Percentiles rank a stretch among this genome's conserved stretches.
Conservation (phyloP, 1,140 invertebrate species). For the Drosophila insularis region DNA sequence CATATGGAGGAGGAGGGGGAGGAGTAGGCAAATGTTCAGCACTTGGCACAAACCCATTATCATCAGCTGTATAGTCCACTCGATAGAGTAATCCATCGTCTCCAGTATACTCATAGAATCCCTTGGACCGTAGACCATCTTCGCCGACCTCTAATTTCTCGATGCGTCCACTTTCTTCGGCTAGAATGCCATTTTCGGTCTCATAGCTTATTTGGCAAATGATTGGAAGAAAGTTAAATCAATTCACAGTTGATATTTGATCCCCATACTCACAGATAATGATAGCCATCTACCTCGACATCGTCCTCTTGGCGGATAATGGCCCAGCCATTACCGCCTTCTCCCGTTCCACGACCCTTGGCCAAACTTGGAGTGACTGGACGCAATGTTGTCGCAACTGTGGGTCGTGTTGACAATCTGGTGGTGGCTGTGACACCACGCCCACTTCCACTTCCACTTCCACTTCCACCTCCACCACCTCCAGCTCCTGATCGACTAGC, state of each 20-base stretch:
- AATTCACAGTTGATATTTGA: too few relatives aligned
- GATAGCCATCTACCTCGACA: conserved; percentile 74
- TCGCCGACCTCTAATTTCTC: conserved; percentile 81
- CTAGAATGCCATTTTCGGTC: conserved; percentile 85
- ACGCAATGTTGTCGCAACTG: conserved; percentile 5
- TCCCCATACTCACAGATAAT: conserved; percentile 68
- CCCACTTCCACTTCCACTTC: neutral
- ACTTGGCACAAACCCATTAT: conserved; percentile 90
- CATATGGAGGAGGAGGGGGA: conserved; percentile 59
- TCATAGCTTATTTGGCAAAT: conserved; percentile 81
- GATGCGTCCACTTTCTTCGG: conserved; percentile 84
- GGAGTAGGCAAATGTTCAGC: conserved; percentile 91
- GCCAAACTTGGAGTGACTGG: conserved; percentile 48
- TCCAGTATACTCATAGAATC: conserved; percentile 85
- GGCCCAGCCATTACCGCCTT: conserved; percentile 67
- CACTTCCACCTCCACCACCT: conserved; percentile 31
- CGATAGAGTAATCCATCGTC: conserved; percentile 81
- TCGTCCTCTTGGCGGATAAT: conserved; percentile 72
- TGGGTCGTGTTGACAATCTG: conserved; percentile 28
- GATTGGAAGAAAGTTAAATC: too few relatives aligned
- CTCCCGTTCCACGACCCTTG: conserved; percentile 65
- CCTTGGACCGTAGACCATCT: conserved; percentile 82
- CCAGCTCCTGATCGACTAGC: conserved; percentile 22
- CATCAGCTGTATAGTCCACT: conserved; percentile 91
- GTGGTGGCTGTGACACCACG: conserved; percentile 1